Percentiles rank a stretch among this genome's conserved stretches.
Conservation (phyloP, 2,113 vertebrate genomes). For the Sciurus niger region DNA sequence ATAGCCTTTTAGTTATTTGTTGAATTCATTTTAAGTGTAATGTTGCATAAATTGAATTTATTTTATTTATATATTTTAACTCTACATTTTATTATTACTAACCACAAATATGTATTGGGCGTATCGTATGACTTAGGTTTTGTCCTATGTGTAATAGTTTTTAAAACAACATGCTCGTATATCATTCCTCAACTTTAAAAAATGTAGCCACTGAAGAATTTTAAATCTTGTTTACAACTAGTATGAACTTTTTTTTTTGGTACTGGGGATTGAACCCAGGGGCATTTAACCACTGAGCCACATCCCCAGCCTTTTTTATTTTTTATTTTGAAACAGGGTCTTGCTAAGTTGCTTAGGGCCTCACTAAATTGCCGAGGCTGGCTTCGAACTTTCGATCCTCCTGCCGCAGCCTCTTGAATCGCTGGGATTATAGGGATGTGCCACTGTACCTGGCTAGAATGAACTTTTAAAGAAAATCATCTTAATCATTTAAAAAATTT, state of each 20-base stretch:
- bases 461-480: conserved; percentile 52
- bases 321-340: too few species aligned
- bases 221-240: conserved; percentile 53
- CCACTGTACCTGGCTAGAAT: neutral
- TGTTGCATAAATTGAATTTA: conserved; percentile 41
- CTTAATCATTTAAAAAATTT: conserved; percentile 31
- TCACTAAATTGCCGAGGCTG: too few species aligned
- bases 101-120: neutral
- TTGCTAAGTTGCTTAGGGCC: too few species aligned
- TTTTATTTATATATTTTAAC: conserved; percentile 44
- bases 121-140: conserved; percentile 25
- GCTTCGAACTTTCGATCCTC: too few species aligned
- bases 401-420: too few species aligned
- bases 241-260: neutral
- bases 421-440: too few species aligned
- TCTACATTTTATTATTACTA: conserved; percentile 19
- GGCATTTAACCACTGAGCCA: too few species aligned
- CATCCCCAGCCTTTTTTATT: too few species aligned
- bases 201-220: neutral
- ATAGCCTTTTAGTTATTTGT: conserved; percentile 30
- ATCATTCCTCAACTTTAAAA: conserved; percentile 46
- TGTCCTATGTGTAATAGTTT: neutral
- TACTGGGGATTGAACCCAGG: too few species aligned
- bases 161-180: neutral
- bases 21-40: conserved; percentile 40